phyloP scores from a whole-genome alignment of 2,888 invertebrate species.

The Oxystoma pomonae region DNA sequence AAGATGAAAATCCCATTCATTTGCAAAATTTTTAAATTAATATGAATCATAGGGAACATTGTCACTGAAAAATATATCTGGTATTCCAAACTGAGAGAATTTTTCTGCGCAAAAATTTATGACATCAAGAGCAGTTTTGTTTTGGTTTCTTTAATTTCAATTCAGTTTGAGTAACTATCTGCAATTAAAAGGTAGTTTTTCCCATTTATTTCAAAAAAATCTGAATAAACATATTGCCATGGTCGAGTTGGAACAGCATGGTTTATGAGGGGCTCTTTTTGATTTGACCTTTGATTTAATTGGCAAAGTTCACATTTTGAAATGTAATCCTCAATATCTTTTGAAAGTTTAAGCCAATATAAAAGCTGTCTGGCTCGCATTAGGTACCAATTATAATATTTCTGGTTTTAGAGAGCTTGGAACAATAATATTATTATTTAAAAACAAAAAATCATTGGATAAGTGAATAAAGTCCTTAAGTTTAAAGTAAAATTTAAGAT shows the following conservation, averaged over 20 bases:
- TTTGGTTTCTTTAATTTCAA: too few relatives aligned
- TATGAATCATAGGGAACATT: too few relatives aligned
- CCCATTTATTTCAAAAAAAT: constrained; percentile 3
- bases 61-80: too few relatives aligned
- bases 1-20: too few relatives aligned
- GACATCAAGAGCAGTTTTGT: too few relatives aligned
- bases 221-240: background rate
- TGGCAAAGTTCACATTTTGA: background rate
- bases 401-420: background rate
- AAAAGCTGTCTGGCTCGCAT: background rate
- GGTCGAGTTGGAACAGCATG: background rate
- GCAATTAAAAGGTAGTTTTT: too few relatives aligned
- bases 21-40: too few relatives aligned
- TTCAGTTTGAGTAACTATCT: too few relatives aligned
- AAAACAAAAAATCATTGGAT: background rate
- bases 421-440: background rate
- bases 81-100: too few relatives aligned
- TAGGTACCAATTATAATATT: background rate
- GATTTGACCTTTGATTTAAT: background rate
- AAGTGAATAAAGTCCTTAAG: background rate
- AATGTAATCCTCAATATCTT: background rate
- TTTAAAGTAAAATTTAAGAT: background rate
- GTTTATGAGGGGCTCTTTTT: background rate
- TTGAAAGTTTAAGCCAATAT: background rate
- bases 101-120: too few relatives aligned